A percentile compares a stretch with the other conserved stretches of the same genome.
Evolutionary conservation across 1,140 invertebrate genomes (phyloP).

Genomic region (Callitettix versicolor): DNA sequence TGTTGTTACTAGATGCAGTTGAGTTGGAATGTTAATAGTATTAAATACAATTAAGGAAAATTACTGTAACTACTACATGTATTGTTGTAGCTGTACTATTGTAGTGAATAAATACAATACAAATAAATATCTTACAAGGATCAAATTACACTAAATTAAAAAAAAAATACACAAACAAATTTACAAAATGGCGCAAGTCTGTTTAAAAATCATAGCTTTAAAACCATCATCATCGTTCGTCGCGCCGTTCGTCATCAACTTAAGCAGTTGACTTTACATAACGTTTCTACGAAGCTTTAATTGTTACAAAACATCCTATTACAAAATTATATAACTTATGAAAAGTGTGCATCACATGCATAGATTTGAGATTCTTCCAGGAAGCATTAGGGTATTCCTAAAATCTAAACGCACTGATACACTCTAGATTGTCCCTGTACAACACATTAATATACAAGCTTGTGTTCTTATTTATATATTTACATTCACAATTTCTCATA

Average conservation of each 20-base stretch:
- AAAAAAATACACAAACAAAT: not conserved
- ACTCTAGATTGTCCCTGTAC: not conserved
- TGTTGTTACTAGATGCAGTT: no score
- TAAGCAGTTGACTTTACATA: no score
- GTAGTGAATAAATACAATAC: no score
- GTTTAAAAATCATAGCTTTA: not conserved
- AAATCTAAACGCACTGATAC: not conserved
- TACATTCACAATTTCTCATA: slow-evolving; percentile 2
- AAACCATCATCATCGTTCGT: not conserved
- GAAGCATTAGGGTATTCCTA: slow-evolving; percentile 19
- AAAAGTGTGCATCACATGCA: slow-evolving; percentile 1
- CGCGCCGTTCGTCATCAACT: no score
- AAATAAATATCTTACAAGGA: not conserved
- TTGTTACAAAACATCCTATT: slow-evolving; percentile 1
- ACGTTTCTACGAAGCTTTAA: not conserved
- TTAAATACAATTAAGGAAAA: no score
- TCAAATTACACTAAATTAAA: not conserved
- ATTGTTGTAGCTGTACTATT: no score
- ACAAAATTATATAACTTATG: not conserved
- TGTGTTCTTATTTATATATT: slow-evolving; percentile 13
- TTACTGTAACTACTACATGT: no score
- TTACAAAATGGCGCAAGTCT: not conserved
- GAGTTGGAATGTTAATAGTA: no score
- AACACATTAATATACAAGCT: slow-evolving; percentile 4
- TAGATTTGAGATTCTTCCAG: slow-evolving; percentile 19